These are phyloP conservation scores for Myotis planiceps DNA, from an alignment of 2,797 vertebrate genomes.

Conservation along the genomic window DNA sequence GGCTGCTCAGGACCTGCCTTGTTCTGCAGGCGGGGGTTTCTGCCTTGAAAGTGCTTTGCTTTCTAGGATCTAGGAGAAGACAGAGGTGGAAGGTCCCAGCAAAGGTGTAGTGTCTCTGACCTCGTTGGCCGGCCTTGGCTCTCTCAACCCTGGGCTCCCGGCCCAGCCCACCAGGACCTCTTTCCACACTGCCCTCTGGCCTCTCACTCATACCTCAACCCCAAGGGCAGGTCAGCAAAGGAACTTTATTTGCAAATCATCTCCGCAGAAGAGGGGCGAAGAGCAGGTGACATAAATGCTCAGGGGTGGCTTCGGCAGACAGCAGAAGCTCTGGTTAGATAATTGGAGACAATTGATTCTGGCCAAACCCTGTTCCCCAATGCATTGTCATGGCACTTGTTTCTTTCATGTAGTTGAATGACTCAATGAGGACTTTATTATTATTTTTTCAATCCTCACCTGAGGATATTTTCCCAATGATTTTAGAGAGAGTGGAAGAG, in stretches of 20 bases:
- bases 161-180: neutral
- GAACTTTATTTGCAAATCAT: neutral
- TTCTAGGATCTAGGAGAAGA: neutral
- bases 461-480: too few species aligned
- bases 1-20: neutral
- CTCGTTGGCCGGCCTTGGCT: neutral
- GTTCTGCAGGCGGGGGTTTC: neutral
- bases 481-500: too few species aligned
- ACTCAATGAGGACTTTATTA: neutral
- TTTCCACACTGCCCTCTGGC: neutral
- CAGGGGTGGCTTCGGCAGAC: neutral
- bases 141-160: neutral
- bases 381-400: neutral
- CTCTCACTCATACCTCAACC: too few species aligned
- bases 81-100: neutral
- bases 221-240: neutral
- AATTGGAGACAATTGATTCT: neutral
- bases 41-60: neutral
- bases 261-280: neutral
- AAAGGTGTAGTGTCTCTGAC: neutral
- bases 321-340: neutral
- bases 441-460: neutral
- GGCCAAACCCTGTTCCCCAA: neutral
- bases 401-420: neutral
- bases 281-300: neutral